Percentiles rank a stretch among this genome's conserved stretches.
Evolutionary conservation across 1,140 invertebrate species (phyloP).

Genomic region (Drosophila miranda): DNA sequence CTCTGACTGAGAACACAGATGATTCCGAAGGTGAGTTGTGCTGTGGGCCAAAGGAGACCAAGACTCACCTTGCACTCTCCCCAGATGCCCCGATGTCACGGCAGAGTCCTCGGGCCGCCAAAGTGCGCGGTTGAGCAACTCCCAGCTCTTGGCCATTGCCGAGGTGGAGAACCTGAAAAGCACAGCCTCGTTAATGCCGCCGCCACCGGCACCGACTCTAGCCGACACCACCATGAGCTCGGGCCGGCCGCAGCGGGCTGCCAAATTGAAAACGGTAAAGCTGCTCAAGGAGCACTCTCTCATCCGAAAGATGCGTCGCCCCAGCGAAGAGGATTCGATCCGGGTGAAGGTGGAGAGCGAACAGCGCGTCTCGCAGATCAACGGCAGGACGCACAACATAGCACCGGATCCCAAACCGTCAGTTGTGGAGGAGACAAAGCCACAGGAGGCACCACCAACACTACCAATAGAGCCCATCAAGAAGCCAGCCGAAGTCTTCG

Average conservation of each 20-base stretch:
- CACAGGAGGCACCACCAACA: background rate
- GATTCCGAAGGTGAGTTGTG: conserved; percentile 46
- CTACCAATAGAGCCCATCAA: background rate
- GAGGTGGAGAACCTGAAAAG: conserved; percentile 39
- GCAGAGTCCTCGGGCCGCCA: conserved; percentile 16
- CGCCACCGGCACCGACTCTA: conserved; percentile 50
- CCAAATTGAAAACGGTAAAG: conserved; percentile 65
- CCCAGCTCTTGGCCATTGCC: conserved; percentile 61
- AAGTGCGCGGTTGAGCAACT: conserved; percentile 54
- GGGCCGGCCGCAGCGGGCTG: conserved; percentile 65
- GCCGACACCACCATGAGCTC: conserved; percentile 47
- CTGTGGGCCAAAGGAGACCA: no score
- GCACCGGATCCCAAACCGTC: background rate
- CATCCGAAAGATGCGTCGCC: conserved; percentile 57
- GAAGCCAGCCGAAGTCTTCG: background rate
- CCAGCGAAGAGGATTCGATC: conserved; percentile 37
- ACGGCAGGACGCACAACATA: background rate
- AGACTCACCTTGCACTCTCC: background rate
- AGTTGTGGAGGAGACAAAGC: background rate
- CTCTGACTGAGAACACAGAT: conserved; percentile 52
- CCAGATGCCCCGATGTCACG: background rate
- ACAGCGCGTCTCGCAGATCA: conserved; percentile 63
- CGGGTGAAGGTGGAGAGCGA: conserved; percentile 68
- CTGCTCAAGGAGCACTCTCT: conserved; percentile 63
- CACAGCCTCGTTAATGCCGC: conserved; percentile 64